These are phyloP conservation scores for Lates japonicus DNA, from an alignment of 2,797 vertebrate genomes.

Conservation along the genomic window DNA sequence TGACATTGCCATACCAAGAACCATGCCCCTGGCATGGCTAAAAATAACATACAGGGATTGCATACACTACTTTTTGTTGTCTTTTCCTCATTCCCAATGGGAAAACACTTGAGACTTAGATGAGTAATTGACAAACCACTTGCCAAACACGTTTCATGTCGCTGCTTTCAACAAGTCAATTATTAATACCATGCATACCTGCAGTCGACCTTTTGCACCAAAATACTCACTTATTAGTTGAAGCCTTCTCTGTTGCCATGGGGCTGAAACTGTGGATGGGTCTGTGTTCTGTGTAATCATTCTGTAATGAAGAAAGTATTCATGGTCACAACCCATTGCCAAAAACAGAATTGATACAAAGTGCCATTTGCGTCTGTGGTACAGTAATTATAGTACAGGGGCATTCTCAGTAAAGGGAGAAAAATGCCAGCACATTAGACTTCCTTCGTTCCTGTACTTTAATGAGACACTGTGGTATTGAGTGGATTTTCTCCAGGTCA, in stretches of 20 bases:
- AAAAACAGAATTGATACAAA: constrained; percentile 45
- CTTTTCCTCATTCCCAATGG: constrained; percentile 39
- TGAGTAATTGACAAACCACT: constrained; percentile 69
- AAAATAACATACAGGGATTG: background rate
- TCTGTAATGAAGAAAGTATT: constrained; percentile 61
- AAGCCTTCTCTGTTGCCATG: constrained; percentile 84
- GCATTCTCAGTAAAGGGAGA: constrained; percentile 6
- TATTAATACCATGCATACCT: constrained; percentile 85
- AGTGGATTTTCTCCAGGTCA: constrained; percentile 20
- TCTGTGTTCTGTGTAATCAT: constrained; percentile 69
- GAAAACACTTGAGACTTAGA: constrained; percentile 53
- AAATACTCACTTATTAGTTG: constrained; percentile 87
- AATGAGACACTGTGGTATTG: constrained; percentile 3
- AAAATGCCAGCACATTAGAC: background rate
- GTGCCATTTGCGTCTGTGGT: constrained; percentile 19
- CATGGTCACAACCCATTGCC: constrained; percentile 31
- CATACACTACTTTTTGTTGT: constrained; percentile 11
- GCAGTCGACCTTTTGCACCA: constrained; percentile 84
- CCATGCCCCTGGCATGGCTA: background rate
- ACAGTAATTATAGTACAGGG: background rate
- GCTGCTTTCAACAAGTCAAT: constrained; percentile 78
- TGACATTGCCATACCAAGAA: background rate
- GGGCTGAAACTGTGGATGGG: constrained; percentile 65
- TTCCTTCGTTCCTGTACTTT: background rate
- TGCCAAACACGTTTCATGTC: constrained; percentile 60